A percentile compares a stretch with the other conserved stretches of the same genome.
These are phyloP conservation scores for Pachyuromys duprasi DNA, from an alignment of 2,797 vertebrate species.

Conservation along the genomic window DNA sequence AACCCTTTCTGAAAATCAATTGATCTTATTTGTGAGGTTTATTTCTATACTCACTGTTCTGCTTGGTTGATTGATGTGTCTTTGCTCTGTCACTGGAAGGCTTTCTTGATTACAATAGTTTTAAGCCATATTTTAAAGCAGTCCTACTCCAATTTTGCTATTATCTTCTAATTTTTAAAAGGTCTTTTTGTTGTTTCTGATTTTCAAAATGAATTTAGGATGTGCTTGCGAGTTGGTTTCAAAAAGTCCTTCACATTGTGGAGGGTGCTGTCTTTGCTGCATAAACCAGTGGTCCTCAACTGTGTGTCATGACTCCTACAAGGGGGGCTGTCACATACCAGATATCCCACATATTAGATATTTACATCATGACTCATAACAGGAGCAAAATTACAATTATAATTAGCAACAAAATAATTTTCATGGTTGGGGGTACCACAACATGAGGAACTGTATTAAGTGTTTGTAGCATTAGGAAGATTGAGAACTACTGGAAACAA, in stretches of 20 bases:
- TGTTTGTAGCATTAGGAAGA: neutral
- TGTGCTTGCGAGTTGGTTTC: neutral
- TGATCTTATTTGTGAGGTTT: slow-evolving; percentile 37
- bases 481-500: neutral
- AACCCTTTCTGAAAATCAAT: slow-evolving; percentile 30
- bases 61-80: neutral
- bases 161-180: neutral
- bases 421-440: neutral
- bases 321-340: too few relatives aligned
- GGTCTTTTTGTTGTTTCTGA: neutral
- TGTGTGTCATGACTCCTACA: fast-evolving
- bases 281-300: neutral
- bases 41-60: neutral
- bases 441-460: neutral
- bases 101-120: neutral
- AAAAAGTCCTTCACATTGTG: neutral
- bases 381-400: neutral
- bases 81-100: neutral
- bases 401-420: neutral
- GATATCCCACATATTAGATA: too few relatives aligned
- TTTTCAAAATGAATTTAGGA: neutral
- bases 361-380: neutral
- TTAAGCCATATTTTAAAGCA: neutral
- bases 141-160: neutral
- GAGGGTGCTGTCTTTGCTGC: neutral